Conservation (phyloP, 2,888 invertebrate genomes). For the Paralinhomoeus sp. region DNA sequence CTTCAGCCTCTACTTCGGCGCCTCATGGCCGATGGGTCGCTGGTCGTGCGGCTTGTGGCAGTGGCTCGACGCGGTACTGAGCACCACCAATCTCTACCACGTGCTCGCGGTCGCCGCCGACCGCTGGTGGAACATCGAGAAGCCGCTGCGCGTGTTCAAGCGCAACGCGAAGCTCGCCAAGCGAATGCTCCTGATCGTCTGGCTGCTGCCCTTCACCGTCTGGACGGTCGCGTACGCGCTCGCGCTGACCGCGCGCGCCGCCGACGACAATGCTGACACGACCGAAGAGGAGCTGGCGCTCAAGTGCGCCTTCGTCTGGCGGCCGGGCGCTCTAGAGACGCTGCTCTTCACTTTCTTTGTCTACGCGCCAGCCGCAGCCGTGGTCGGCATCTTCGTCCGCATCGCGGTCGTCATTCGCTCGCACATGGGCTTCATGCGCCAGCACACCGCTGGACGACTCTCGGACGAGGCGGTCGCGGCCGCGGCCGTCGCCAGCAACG, state of each 20-base stretch:
- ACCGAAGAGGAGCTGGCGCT: background rate
- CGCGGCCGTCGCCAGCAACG: too few relatives aligned
- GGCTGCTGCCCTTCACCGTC: constrained; percentile 9
- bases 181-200: constrained; percentile 7
- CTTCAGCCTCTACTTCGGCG: background rate
- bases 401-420: constrained; percentile 8
- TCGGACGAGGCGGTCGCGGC: too few relatives aligned
- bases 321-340: constrained; percentile 4
- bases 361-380: constrained; percentile 7
- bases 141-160: constrained; percentile 9
- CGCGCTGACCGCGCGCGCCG: background rate
- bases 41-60: constrained; percentile 10
- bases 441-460: too few relatives aligned
- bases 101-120: constrained; percentile 10
- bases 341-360: constrained; percentile 4
- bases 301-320: constrained; percentile 7
- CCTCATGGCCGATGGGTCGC: constrained; percentile 7
- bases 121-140: constrained; percentile 9
- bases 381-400: constrained; percentile 6
- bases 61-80: constrained; percentile 8
- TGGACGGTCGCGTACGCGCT: constrained; percentile 8
- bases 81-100: constrained; percentile 10
- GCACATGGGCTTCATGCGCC: constrained; percentile 1
- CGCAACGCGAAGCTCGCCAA: constrained; percentile 8
- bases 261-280: too few relatives aligned